Evolutionary conservation across 2,113 vertebrate species (phyloP), one percentile per base, ranked within the genome.

Genomic region (Coryphaenoides rupestris): DNA sequence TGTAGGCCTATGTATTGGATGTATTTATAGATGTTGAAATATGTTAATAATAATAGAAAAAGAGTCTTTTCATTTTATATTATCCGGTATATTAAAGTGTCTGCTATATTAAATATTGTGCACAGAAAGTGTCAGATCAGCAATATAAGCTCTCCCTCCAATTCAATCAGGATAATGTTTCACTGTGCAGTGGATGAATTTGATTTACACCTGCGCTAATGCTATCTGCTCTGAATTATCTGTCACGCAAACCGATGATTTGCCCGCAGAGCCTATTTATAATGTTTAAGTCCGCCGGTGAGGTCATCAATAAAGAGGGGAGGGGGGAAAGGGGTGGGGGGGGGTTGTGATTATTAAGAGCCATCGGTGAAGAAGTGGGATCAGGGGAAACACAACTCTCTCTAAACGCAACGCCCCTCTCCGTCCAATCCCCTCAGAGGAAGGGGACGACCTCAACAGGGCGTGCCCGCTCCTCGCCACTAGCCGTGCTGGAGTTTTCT

Each of bases 401-500:
- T 17, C 24, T 58, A 33, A 24, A 57, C 22, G 47, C 47, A 50
- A 50, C 47, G 16, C 47, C 1, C 47, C 15, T 12, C 1, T 26
- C 55, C 55, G 9, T 21, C 19, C 54, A 22, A 21, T 21, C 19
- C 13, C 14, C 21, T 24, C 22, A 17, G 55, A 40, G 60, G 3
- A 54, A 57, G 24, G n/a, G n/a, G n/a, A n/a, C n/a, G n/a, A n/a
- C n/a, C n/a, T n/a, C 33, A 21, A 28, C 65, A 67, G 59, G 47
- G 55, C 9, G 53, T 47, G 57, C n/a, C 62, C 14, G 53, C 16
- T 24, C 33, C 55, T 61, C 52, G n/a, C n/a, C n/a, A n/a, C n/a
- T n/a, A 66, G 33, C 57, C 47, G 22, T 5, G 68, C 57, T 61
- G 56, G 65, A 60, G 68, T 62, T 59, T 10, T 7, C 9, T 60